A percentile compares a stretch with the other conserved stretches of the same genome.
Conservation (phyloP, 2,888 invertebrate species). For the Amiota mariae region DNA sequence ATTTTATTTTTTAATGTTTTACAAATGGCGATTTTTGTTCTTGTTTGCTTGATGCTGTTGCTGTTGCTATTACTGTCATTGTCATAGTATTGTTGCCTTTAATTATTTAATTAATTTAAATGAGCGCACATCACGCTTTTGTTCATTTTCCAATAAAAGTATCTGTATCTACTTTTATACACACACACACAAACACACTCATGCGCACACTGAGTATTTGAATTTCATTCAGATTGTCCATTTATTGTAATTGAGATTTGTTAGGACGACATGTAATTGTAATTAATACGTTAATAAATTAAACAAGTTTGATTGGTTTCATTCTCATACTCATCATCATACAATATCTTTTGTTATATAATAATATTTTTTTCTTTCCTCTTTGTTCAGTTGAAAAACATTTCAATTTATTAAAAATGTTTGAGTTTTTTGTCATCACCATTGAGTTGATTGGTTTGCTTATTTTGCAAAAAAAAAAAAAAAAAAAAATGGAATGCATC, state of each 20-base stretch:
- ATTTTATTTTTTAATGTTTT: slow-evolving; percentile 23
- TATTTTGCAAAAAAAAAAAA: neutral
- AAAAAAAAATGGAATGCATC: too few relatives aligned
- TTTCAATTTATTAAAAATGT: too few relatives aligned
- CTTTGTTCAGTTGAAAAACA: neutral
- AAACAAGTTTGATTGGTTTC: slow-evolving; percentile 25
- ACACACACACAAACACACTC: slow-evolving; percentile 26
- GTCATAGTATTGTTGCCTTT: slow-evolving; percentile 34
- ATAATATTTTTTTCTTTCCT: neutral
- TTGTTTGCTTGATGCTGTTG: neutral
- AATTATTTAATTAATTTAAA: slow-evolving; percentile 52
- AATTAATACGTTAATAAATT: slow-evolving; percentile 30
- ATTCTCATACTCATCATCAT: neutral
- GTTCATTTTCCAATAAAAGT: slow-evolving; percentile 31
- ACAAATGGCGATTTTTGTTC: neutral
- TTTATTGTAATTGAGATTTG: slow-evolving; percentile 28
- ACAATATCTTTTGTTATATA: neutral
- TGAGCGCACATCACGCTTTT: slow-evolving; percentile 17
- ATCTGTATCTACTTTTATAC: neutral
- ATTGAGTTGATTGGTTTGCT: slow-evolving; percentile 23
- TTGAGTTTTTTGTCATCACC: neutral
- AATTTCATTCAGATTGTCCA: neutral
- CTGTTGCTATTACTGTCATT: neutral
- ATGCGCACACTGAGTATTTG: slow-evolving; percentile 10
- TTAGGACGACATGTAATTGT: slow-evolving; percentile 14